Base-by-base conservation (phyloP, 2,888 invertebrate genomes). In the Minunthozetes semirufus region DNA sequence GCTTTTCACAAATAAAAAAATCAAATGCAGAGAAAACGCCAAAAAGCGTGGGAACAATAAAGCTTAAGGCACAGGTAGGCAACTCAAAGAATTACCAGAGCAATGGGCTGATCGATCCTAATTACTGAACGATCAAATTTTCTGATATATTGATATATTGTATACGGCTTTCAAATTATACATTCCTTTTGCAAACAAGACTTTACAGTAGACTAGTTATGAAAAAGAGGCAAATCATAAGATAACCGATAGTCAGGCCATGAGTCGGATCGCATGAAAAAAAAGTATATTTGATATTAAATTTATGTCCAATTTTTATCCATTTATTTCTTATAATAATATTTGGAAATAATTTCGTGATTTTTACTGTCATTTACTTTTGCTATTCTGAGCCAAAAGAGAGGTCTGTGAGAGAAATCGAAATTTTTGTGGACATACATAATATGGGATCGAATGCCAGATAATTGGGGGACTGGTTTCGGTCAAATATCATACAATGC, bases 101-200 rank as follows among this genome's bases (percentile, higher is more conserved):
- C 42, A 61, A 61, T 61, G 61, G 61, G 61, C 61, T 33, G 61
- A 61, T 68, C 68, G 46, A 46, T 68, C 68, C 68, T 68, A 68
- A 68, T 68, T 68, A 68, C 42, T 68, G 68, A 61, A 68, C 68
- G 68, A 68, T 68, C 68, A 68, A 68, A 68, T 68, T 68, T 68
- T 68, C 42, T 68, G 68, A 68, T 68, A 68, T 68, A 68, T 68
- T 68, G 68, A 42, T 68, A 42, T 68, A 68, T 68, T 68, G 22
- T 68, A 68, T 68, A 68, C 38, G 33, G 33, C 68, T 19, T 22
- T 68, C 22, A 68, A 68, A 68, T 68, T 68, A 68, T 68, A 68
- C 68, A 68, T 68, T 68, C 68, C 68, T 68, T 42, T 68, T 15
- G 22, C 68, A 68, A 68, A 68, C 68, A 68, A 68, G 68, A 42